phyloP scores from a whole-genome alignment of 2,797 vertebrate genomes.

The Chloroceryle inda region DNA sequence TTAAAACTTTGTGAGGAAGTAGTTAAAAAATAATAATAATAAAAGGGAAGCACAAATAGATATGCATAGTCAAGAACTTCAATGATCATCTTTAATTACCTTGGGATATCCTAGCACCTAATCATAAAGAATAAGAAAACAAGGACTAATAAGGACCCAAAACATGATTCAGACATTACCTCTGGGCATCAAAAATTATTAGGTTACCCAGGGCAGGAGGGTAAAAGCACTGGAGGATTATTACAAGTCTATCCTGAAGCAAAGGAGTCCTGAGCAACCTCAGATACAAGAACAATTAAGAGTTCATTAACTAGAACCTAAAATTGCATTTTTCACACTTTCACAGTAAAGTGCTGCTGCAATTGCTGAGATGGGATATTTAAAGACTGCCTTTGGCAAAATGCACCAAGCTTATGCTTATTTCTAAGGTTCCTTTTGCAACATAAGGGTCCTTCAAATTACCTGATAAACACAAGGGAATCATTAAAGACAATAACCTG shows the following conservation, averaged over 20 bases:
- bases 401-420: not conserved
- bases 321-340: not conserved
- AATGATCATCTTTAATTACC: not conserved
- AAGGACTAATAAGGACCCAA: not conserved
- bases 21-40: not conserved
- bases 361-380: not conserved
- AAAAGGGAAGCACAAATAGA: not conserved
- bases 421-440: not conserved
- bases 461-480: not conserved
- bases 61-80: not conserved
- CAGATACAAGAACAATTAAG: not conserved
- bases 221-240: not conserved
- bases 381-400: not conserved
- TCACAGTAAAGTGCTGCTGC: not conserved
- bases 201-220: not conserved
- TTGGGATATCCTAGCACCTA: not conserved
- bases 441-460: not conserved
- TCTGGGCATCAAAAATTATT: rapidly evolving
- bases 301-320: not conserved
- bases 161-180: rapidly evolving
- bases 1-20: not conserved
- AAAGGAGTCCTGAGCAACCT: not conserved
- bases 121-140: not conserved
- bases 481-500: not conserved
- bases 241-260: not conserved